phyloP scores from a whole-genome alignment of 2,888 invertebrate genomes.

The Poecilus cupreus region DNA sequence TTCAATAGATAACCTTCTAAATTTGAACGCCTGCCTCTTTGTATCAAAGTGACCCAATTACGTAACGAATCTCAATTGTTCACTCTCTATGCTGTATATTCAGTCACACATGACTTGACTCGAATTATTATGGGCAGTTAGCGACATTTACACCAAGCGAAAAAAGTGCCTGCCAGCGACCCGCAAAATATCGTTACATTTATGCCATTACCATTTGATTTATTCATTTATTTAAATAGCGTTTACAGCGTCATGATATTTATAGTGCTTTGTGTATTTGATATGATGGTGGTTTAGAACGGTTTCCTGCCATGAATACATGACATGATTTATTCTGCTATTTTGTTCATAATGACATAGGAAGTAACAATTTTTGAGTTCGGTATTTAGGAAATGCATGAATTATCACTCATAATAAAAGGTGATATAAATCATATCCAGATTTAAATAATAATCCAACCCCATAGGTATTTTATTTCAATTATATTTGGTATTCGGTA shows the following conservation, averaged over 20 bases:
- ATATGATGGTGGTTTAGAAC: not conserved
- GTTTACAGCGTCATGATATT: not conserved
- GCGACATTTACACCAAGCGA: not conserved
- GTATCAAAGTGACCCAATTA: slow-evolving; percentile 28
- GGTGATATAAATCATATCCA: not conserved
- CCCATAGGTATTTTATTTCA: no score
- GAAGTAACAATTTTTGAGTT: not conserved
- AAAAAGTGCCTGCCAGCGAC: not conserved
- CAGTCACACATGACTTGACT: slow-evolving; percentile 5
- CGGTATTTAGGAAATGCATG: not conserved
- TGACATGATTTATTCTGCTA: not conserved
- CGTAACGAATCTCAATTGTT: slow-evolving; percentile 6
- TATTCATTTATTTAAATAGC: not conserved
- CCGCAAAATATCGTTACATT: not conserved
- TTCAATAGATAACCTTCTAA: slow-evolving; percentile 18
- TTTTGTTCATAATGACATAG: not conserved
- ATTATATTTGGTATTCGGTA: not conserved
- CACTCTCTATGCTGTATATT: not conserved
- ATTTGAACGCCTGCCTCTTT: slow-evolving; percentile 22
- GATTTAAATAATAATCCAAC: no score
- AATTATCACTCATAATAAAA: not conserved
- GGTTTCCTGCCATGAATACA: not conserved
- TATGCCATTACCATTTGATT: not conserved
- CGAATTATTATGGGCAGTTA: not conserved
- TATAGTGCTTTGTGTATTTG: not conserved